Conservation (phyloP, 2,113 vertebrate genomes). For the Archilochus colubris region DNA sequence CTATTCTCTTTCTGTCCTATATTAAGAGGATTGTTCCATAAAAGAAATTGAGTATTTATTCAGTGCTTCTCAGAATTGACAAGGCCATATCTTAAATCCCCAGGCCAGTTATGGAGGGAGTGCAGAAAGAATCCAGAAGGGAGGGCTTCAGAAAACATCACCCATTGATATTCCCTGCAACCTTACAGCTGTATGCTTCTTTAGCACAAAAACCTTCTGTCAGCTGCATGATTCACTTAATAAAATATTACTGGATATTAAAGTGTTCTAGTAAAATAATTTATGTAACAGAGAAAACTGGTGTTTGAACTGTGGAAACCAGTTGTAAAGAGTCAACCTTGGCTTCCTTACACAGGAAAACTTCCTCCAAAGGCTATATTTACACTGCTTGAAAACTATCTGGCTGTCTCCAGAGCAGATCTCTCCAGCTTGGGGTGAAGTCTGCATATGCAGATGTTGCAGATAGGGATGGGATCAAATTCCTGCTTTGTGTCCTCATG, state of each 20-base stretch:
- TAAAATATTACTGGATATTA: slow-evolving; percentile 65
- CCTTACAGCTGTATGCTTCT: slow-evolving; percentile 33
- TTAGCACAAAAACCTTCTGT: slow-evolving; percentile 50
- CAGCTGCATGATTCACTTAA: slow-evolving; percentile 52
- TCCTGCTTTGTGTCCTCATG: slow-evolving; percentile 12
- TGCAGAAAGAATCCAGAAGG: neutral
- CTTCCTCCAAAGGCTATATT: slow-evolving; percentile 64
- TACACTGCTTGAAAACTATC: slow-evolving; percentile 55
- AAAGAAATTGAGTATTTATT: slow-evolving; percentile 11
- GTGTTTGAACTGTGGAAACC: slow-evolving; percentile 66
- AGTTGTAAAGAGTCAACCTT: slow-evolving; percentile 62
- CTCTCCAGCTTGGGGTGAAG: slow-evolving; percentile 30
- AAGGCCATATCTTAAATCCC: neutral
- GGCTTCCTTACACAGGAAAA: slow-evolving; percentile 57
- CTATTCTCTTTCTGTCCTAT: neutral
- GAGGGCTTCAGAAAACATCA: slow-evolving; percentile 32
- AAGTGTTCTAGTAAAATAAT: slow-evolving; percentile 68
- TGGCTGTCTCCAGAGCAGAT: slow-evolving; percentile 23
- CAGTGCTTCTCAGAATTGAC: neutral
- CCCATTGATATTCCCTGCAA: neutral
- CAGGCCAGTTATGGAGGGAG: neutral
- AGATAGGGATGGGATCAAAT: slow-evolving; percentile 57
- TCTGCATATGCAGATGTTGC: slow-evolving; percentile 51
- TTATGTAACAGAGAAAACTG: slow-evolving; percentile 57
- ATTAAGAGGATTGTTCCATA: neutral